Evolutionary conservation across 2,113 vertebrate genomes (phyloP), one percentile per base, ranked within the genome.

Genomic region (Todiramphus saurophagus): DNA sequence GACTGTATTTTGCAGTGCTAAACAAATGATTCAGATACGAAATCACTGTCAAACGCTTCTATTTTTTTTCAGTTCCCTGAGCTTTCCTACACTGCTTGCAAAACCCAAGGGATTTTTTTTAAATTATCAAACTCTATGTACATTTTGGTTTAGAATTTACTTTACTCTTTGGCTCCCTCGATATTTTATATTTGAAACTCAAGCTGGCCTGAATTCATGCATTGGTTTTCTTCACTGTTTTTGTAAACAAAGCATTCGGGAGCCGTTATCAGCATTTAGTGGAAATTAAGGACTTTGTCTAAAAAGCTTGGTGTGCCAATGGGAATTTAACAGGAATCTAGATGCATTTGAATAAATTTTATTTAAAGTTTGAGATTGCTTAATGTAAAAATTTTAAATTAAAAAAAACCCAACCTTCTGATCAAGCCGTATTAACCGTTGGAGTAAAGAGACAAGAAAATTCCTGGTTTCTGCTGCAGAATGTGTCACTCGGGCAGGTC

Each of bases 21-120:
- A 93, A 73, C 51, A 89, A 96, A 96, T 83, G 16, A 94, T 84
- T 96, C 83, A 85, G 44, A 73, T 50, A 69, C 27, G 55, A 89
- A 85, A 85, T 73, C 25, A 62, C 35, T 64, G 75, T 60, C 76
- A 90, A 76, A 86, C 0, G 1, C 9, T 60, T 68, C 62, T 74
- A 35, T 69, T 83, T 24, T 10, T 10, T 27, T 13, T 8, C 46
- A 44, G n/a, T 43, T 94, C 53, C 33, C 11, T 79, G 15, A 82
- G 24, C 16, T 83, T 43, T 20, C 25, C 33, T 46, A 58, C 10
- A 37, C 8, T 74, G 76, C 11, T 64, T 74, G 73, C 17, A 87
- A 77, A 95, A 86, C 25, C 4, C 31, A 85, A 58, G 11, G n/a
- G 30, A 44, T 43, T 43, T 16, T 43, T 77, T 93, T 9, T 70